Evolutionary conservation across 2,797 vertebrate genomes (phyloP).

Genomic region (Monodelphis domestica): DNA sequence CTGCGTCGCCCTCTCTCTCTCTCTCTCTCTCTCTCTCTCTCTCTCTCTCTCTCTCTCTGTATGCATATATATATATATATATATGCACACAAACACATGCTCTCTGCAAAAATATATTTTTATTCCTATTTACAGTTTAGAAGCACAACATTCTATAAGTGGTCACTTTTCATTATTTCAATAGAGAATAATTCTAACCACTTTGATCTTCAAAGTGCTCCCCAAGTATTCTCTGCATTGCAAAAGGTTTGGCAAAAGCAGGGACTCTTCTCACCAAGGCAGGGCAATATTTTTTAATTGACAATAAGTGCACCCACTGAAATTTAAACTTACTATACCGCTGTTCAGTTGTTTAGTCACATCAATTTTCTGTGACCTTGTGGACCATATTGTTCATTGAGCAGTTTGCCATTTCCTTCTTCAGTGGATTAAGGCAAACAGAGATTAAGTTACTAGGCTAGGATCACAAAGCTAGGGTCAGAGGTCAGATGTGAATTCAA

Average conservation of each 20-base stretch:
- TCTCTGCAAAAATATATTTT: background rate
- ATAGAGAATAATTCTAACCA: background rate
- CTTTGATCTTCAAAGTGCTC: background rate
- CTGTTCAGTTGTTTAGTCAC: background rate
- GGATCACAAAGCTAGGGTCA: background rate
- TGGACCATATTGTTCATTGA: too few relatives aligned
- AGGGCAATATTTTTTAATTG: background rate
- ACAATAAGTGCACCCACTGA: background rate
- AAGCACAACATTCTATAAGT: background rate
- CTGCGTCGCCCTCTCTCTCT: too few relatives aligned
- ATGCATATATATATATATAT: too few relatives aligned
- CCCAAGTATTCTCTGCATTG: background rate
- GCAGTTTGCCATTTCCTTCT: too few relatives aligned
- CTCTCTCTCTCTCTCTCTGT: too few relatives aligned
- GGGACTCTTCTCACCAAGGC: background rate
- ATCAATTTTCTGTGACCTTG: too few relatives aligned
- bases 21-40: too few relatives aligned
- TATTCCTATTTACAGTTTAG: background rate
- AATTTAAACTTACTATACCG: constrained; percentile 15
- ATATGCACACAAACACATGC: too few relatives aligned
- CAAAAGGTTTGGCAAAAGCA: constrained; percentile 4
- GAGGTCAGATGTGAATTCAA: background rate
- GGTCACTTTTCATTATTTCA: background rate
- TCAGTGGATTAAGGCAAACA: too few relatives aligned
- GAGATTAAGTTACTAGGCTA: background rate